These are phyloP conservation scores for Platyrinchus mystaceus DNA, from an alignment of 2,797 vertebrate species.

Conservation along the genomic window DNA sequence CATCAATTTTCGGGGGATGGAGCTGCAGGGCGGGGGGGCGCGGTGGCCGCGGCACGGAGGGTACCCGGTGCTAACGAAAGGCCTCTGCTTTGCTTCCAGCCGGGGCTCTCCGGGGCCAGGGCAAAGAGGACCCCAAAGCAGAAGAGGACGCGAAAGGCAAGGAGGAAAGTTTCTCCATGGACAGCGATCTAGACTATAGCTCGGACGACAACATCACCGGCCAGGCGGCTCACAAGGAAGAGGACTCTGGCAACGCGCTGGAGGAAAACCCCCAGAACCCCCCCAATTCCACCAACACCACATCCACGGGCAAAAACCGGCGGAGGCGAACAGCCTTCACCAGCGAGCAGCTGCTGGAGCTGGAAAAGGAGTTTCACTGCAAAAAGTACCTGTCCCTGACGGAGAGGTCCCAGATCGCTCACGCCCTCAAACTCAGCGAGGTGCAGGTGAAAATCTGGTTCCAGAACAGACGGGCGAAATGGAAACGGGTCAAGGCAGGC, in stretches of 20 bases:
- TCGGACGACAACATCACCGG: slow-evolving; percentile 91
- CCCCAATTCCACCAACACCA: slow-evolving; percentile 68
- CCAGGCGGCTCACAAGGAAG: slow-evolving; percentile 80
- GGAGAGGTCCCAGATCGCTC: slow-evolving; percentile 97
- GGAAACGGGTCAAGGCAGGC: slow-evolving; percentile 97
- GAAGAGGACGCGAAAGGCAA: slow-evolving; percentile 88
- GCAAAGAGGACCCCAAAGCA: slow-evolving; percentile 85
- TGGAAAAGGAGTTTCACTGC: slow-evolving; percentile 98
- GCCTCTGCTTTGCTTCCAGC: slow-evolving; percentile 62
- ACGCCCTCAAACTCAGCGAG: slow-evolving; percentile 96
- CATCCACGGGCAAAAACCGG: slow-evolving; percentile 89
- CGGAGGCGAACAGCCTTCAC: slow-evolving; percentile 94
- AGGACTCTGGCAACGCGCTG: slow-evolving; percentile 81
- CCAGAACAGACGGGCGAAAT: slow-evolving; percentile 96
- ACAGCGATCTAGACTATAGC: slow-evolving; percentile 97
- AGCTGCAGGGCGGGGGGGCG: not conserved
- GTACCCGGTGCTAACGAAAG: not conserved
- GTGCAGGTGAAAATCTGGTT: slow-evolving; percentile 99
- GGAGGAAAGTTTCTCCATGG: slow-evolving; percentile 94
- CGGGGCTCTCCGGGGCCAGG: slow-evolving; percentile 76
- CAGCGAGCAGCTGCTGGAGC: slow-evolving; percentile 96
- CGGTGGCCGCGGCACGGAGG: not conserved
- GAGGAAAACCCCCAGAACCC: slow-evolving; percentile 77
- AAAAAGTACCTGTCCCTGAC: slow-evolving; percentile 98
- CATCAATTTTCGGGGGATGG: not conserved